Conservation (phyloP, 2,888 invertebrate species). For the Ophion ellenae region DNA sequence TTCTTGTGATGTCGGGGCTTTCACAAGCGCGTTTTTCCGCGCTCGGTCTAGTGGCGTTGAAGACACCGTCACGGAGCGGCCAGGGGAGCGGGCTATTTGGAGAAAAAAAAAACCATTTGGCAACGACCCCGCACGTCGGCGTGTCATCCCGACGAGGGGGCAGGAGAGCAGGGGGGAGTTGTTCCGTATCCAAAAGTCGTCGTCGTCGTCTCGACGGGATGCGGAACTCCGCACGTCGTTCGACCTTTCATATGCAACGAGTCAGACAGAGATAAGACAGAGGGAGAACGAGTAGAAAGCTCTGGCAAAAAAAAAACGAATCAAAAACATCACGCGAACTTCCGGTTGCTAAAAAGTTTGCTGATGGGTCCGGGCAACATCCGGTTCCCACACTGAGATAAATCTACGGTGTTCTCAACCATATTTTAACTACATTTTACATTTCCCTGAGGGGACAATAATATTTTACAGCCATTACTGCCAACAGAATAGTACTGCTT, state of each 20-base stretch:
- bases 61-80: constrained; percentile 25
- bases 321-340: too few species aligned
- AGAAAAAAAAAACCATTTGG: constrained; percentile 54
- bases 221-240: constrained; percentile 47
- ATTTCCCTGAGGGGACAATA: too few species aligned
- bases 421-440: too few species aligned
- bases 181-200: constrained; percentile 42
- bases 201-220: constrained; percentile 18
- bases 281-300: too few species aligned
- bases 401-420: too few species aligned
- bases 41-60: neutral
- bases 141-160: constrained; percentile 20
- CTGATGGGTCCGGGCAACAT: too few species aligned
- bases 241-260: neutral
- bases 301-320: constrained; percentile 10
- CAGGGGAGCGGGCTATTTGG: neutral
- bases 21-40: neutral
- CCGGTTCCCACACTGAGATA: too few species aligned
- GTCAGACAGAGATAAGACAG: too few species aligned
- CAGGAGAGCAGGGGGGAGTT: constrained; percentile 19
- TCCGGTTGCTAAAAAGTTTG: too few species aligned
- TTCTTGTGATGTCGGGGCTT: too few species aligned
- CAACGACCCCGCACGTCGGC: constrained; percentile 39
- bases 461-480: too few species aligned
- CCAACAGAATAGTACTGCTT: too few species aligned